Evolutionary conservation across 1,140 invertebrate genomes (phyloP).

Genomic region (Eumeta japonica): DNA sequence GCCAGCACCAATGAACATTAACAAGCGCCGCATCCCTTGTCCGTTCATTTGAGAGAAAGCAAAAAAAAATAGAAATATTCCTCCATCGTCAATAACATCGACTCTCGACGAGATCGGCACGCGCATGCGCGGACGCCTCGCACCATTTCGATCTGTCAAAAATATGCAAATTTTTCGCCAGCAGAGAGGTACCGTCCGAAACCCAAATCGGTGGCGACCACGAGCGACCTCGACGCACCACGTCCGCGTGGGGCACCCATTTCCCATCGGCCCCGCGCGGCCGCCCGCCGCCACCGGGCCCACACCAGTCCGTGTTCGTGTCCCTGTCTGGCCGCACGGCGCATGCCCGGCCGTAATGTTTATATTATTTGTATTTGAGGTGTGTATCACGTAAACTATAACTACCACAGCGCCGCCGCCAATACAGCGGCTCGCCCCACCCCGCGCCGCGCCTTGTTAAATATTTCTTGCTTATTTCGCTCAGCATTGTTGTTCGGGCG

Average conservation of each 20-base stretch:
- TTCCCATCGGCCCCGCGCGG: too few species aligned
- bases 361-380: slow-evolving; percentile 62
- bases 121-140: slow-evolving; percentile 33
- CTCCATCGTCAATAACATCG: slow-evolving; percentile 53
- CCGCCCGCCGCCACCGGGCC: too few species aligned
- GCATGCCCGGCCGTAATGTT: slow-evolving; percentile 55
- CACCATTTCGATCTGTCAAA: slow-evolving; percentile 33
- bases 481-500: slow-evolving; percentile 58
- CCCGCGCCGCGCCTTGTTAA: slow-evolving; percentile 54
- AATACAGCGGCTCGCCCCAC: slow-evolving; percentile 51
- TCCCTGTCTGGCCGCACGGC: slow-evolving; percentile 41
- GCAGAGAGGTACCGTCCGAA: slow-evolving; percentile 49
- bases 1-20: slow-evolving; percentile 53
- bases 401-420: slow-evolving; percentile 56
- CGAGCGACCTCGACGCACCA: slow-evolving; percentile 22
- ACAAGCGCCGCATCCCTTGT: too few species aligned
- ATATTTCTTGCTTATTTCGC: slow-evolving; percentile 61
- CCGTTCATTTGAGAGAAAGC: too few species aligned
- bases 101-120: slow-evolving; percentile 10
- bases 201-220: too few species aligned
- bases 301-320: too few species aligned
- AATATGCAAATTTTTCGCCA: slow-evolving; percentile 56
- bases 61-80: too few species aligned
- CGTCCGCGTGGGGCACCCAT: too few species aligned
- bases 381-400: slow-evolving; percentile 61